A percentile compares a stretch with the other conserved stretches of the same genome.
Conservation (phyloP, 2,888 invertebrate genomes). For the Nomada ferruginata region DNA sequence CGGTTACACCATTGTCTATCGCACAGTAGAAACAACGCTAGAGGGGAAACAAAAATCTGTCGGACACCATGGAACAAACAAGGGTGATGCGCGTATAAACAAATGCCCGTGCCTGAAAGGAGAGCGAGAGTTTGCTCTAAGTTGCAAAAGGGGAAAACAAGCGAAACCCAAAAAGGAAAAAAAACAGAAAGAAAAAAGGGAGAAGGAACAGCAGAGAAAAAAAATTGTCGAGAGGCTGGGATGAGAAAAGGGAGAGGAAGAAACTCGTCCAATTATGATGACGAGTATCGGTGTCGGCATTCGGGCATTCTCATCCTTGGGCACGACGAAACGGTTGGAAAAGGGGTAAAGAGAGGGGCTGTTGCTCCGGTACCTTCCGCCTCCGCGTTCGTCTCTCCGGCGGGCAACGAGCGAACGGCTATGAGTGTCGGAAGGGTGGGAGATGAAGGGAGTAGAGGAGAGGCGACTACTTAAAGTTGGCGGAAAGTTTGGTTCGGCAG, state of each 20-base stretch:
- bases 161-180: not conserved
- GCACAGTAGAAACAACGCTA: no score
- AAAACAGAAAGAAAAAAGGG: not conserved
- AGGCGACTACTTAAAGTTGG: constrained; percentile 83
- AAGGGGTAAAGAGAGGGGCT: constrained; percentile 58
- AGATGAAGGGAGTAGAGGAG: constrained; percentile 65
- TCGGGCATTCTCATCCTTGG: constrained; percentile 67
- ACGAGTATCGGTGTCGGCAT: constrained; percentile 70
- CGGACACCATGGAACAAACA: constrained; percentile 6
- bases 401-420: constrained; percentile 64
- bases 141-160: constrained; percentile 12
- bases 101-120: constrained; percentile 16
- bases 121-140: constrained; percentile 31
- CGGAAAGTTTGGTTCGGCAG: constrained; percentile 83
- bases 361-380: constrained; percentile 66
- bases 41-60: constrained; percentile 10
- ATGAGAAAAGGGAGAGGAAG: constrained; percentile 44
- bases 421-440: constrained; percentile 51
- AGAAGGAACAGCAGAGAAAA: not conserved
- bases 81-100: constrained; percentile 21
- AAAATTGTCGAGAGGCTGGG: constrained; percentile 19
- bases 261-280: constrained; percentile 71
- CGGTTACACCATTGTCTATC: not conserved
- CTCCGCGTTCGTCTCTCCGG: constrained; percentile 52
- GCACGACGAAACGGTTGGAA: constrained; percentile 52